Evolutionary conservation across 1,140 invertebrate species (phyloP), one percentile per base, ranked within the genome.

Genomic region (Wasmannia auropunctata): DNA sequence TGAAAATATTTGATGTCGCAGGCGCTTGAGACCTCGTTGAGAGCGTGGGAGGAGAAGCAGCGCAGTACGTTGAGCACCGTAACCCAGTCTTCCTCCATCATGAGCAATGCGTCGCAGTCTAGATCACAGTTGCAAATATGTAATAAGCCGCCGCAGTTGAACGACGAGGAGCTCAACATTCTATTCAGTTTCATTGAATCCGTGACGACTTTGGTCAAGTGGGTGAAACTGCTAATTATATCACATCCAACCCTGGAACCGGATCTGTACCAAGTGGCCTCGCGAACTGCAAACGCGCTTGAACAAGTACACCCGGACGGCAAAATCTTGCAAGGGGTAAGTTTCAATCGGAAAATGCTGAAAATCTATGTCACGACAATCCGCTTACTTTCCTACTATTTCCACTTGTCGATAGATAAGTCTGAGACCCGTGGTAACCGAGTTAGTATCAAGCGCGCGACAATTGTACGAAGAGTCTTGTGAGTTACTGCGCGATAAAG

Each of bases 41-140:
- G 97, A 96, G 96, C 97, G 0, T 99, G 98, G 98, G 98, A 99
- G 92, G 98, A 99, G 94, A 99, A 99, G 93, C 98, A 99, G 93
- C 96, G 96, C 94, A 97, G 91, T 93, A 95, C 86, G 94, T 95
- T 92, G 93, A 96, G 86, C 94, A 89, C 87, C 67, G 91, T 93
- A 85, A 93, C 90, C 83, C 94, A 95, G 65, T 94, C 94, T 5
- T 81, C 92, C 10, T 94, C 94, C 31, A 94, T 90, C 25, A 69
- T 94, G 10, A 92, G 86, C n/a, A 95, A 90, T 16, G 92, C 93
- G 16, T 90, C 92, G 16, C 93, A 94, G 19, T 88, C 86, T 22
- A 86, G 86, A 65, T 28, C 70, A 49, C 89, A 92, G 10, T 88
- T 89, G n/a, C 89, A 90, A 72, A 10, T 92, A 22, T 91, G 91